Evolutionary conservation across 1,140 invertebrate genomes (phyloP), one percentile per base, ranked within the genome.

Genomic region (Listronotus bonariensis): DNA sequence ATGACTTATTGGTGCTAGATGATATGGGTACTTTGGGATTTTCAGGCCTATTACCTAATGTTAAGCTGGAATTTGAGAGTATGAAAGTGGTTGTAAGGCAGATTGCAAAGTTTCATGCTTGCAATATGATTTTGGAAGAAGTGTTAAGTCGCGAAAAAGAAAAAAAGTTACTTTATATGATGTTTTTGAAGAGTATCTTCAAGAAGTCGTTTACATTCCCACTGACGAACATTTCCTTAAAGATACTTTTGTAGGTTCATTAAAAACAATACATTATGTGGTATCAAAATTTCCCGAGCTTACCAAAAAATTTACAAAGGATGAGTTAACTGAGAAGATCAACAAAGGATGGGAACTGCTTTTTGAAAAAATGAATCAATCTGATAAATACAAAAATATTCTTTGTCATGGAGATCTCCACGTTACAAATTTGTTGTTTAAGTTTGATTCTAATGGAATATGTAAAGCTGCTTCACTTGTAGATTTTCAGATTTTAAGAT

Each of bases 401-500:
- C 67, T 81, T 41, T 75, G 75, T 34, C 80, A 81, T 56, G 79
- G 80, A 10, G 80, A 81, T 61, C 36, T 81, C 20, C 80, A 79
- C 77, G 70, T 79, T 0, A 78, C 79, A 63, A 81, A 81, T 65
- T 73, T 81, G 7, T 76, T 81, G 74, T 78, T 80, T 41, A 76
- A 77, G 69, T 64, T 84, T 65, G 78, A 84, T 6, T 68, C 82
- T 48, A 82, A 80, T 56, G 32, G 18, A 5, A 70, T 77, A 56
- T 67, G 74, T 0, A 60, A 68, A 1, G 72, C 73, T 32, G 82
- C 80, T 36, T 76, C 78, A 34, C 75, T 85, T 8, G 76, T 86
- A 17, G 83, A 85, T 60, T 82, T 84, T 57, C 84, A 85, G 65
- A 67, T 81, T 10, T 64, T 82, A 55, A 76, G 84, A 8, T 84